Evolutionary conservation across 2,888 invertebrate species (phyloP), one percentile per base, ranked within the genome.

Genomic region (Eledona agricola): DNA sequence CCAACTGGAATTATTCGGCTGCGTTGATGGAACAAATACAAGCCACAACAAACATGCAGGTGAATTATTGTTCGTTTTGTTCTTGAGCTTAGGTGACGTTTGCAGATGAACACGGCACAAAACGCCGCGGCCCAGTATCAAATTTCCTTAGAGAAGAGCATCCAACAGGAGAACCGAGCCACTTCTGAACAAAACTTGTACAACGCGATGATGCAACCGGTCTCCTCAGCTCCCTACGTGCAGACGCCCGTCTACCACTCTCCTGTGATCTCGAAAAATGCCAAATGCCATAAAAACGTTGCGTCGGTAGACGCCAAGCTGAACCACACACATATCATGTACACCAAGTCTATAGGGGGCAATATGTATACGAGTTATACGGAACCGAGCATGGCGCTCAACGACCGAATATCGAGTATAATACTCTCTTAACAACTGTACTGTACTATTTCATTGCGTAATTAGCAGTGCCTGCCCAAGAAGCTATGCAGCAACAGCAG

Each of bases 161-260:
- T 23, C 2, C 23, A 42, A 6, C 29, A 11, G 6, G 42, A 51
- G 13, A 51, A 15, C 35, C 17, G 12, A 11, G 7, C 25, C 16
- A 9, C 40, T 7, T 5, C 40, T n/a, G 47, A 53, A 37, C 43
- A 51, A 22, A 35, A 43, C 12, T 15, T 53, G 4, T 59, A 35
- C 20, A 58, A 58, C 26, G 52, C 54, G 22, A 55, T 62, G 43
- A 50, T 61, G 45, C 58, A 59, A 38, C 26, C 46, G 58, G 20
- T 37, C 43, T 19, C 29, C 49, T 25, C 54, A 53, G 11, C 45
- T n/a, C n/a, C n/a, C n/a, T n/a, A 45, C 12, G 16, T 35, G n/a
- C 43, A 26, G 12, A 76, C 76, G 57, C 66, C 75, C 26, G 66
- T 74, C 26, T 72, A 66, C 54, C 69, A 65, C 42, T 57, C 63